Percentiles rank a stretch among this genome's conserved stretches.
phyloP scores from a whole-genome alignment of 2,113 vertebrate genomes.

The Larimichthys polyactis region DNA sequence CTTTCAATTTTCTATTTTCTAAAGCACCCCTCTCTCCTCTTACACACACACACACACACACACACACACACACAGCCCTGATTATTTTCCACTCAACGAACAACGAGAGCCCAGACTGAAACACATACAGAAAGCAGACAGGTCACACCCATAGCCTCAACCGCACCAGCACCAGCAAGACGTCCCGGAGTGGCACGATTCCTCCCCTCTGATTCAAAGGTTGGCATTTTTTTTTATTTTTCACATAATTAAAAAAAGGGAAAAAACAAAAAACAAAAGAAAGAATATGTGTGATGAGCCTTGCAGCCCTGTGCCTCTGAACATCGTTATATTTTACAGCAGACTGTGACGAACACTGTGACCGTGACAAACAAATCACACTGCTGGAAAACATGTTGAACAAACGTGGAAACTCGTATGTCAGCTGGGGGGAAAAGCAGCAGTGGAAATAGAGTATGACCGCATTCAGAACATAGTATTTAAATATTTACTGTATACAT shows the following conservation, averaged over 20 bases:
- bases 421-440: constrained; percentile 11
- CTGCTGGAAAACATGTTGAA: constrained; percentile 52
- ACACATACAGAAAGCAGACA: constrained; percentile 14
- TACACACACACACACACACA: not conserved
- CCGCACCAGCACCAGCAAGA: not conserved
- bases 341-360: constrained; percentile 52
- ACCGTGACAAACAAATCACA: constrained; percentile 63
- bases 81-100: constrained; percentile 53
- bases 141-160: constrained; percentile 18
- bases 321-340: constrained; percentile 56
- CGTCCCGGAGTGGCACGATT: not conserved
- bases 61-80: constrained; percentile 10
- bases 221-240: constrained; percentile 30
- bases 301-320: constrained; percentile 42
- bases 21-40: not conserved
- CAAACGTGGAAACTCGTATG: constrained; percentile 33
- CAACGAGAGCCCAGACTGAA: constrained; percentile 32
- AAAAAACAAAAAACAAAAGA: not conserved
- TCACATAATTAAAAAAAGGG: not conserved
- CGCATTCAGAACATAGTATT: not conserved
- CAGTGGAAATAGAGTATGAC: constrained; percentile 2
- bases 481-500: constrained; percentile 14
- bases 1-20: constrained; percentile 74
- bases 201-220: constrained; percentile 3
- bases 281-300: constrained; percentile 36